Conservation (phyloP, 2,888 invertebrate genomes). For the Phyto melanocephala region DNA sequence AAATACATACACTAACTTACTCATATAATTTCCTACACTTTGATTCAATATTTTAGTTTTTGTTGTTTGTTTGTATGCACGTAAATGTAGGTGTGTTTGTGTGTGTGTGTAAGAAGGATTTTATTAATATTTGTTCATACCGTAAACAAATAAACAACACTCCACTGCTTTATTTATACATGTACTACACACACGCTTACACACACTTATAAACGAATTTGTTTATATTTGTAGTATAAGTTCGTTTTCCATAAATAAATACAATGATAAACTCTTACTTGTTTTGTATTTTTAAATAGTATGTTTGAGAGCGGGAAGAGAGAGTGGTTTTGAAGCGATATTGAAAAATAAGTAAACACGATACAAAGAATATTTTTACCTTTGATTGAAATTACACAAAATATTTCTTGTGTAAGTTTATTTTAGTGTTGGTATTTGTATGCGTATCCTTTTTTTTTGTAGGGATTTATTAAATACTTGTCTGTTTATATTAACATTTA, state of each 20-base stretch:
- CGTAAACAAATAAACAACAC: constrained; percentile 34
- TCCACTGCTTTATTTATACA: background rate
- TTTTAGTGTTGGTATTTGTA: background rate
- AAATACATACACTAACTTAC: background rate
- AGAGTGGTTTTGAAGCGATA: background rate
- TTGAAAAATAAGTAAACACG: background rate
- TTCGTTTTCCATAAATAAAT: background rate
- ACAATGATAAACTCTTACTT: constrained; percentile 1
- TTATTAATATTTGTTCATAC: constrained; percentile 43
- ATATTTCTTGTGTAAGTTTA: background rate
- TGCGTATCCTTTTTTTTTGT: background rate
- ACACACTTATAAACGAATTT: background rate
- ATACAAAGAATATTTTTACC: constrained; percentile 28
- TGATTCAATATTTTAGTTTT: constrained; percentile 12
- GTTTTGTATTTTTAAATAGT: background rate
- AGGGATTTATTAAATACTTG: constrained; percentile 47
- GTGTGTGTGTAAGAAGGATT: background rate
- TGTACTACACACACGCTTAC: background rate
- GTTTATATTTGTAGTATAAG: background rate
- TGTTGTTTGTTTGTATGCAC: background rate
- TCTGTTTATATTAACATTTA: constrained; percentile 31
- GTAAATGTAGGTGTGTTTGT: background rate
- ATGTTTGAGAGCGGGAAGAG: background rate
- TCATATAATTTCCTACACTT: constrained; percentile 11
- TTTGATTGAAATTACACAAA: constrained; percentile 53